These are phyloP conservation scores for Megaptera novaeangliae DNA, from an alignment of 2,113 vertebrate species.

Conservation along the genomic window DNA sequence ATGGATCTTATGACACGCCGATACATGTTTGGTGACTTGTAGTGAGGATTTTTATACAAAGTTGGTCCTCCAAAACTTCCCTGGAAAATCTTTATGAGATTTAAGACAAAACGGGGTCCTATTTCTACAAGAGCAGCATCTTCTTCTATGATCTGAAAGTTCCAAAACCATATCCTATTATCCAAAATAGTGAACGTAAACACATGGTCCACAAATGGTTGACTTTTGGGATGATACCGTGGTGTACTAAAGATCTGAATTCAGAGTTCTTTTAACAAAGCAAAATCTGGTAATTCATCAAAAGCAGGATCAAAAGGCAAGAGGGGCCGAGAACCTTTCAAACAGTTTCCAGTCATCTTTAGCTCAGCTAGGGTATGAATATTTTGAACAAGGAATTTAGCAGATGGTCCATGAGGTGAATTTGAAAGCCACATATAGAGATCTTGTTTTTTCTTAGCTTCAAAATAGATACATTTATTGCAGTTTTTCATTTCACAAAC, in stretches of 20 bases:
- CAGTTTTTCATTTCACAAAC: slow-evolving; percentile 98
- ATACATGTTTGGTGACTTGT: slow-evolving; percentile 93
- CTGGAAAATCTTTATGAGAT: slow-evolving; percentile 96
- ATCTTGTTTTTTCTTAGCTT: slow-evolving; percentile 98
- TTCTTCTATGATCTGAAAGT: slow-evolving; percentile 99
- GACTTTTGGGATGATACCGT: slow-evolving; percentile 94
- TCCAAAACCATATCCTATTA: slow-evolving; percentile 97
- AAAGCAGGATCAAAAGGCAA: slow-evolving; percentile 96
- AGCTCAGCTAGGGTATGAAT: slow-evolving; percentile 96
- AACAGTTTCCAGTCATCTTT: slow-evolving; percentile 98
- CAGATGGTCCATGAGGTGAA: slow-evolving; percentile 93
- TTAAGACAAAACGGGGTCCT: slow-evolving; percentile 96
- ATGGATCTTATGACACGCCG: slow-evolving; percentile 86
- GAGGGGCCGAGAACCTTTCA: slow-evolving; percentile 95
- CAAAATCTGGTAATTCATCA: slow-evolving; percentile 90
- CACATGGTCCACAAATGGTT: slow-evolving; percentile 97
- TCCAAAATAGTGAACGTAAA: slow-evolving; percentile 93
- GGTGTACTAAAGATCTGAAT: slow-evolving; percentile 97
- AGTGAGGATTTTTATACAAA: slow-evolving; percentile 92
- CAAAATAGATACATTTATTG: slow-evolving; percentile 98
- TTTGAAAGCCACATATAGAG: slow-evolving; percentile 98
- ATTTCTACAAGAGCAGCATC: slow-evolving; percentile 95
- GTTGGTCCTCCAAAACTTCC: slow-evolving; percentile 97
- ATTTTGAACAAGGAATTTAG: slow-evolving; percentile 97
- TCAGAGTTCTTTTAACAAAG: slow-evolving; percentile 95